phyloP scores from a whole-genome alignment of 2,888 invertebrate genomes.

The Mechanitis messenoides region DNA sequence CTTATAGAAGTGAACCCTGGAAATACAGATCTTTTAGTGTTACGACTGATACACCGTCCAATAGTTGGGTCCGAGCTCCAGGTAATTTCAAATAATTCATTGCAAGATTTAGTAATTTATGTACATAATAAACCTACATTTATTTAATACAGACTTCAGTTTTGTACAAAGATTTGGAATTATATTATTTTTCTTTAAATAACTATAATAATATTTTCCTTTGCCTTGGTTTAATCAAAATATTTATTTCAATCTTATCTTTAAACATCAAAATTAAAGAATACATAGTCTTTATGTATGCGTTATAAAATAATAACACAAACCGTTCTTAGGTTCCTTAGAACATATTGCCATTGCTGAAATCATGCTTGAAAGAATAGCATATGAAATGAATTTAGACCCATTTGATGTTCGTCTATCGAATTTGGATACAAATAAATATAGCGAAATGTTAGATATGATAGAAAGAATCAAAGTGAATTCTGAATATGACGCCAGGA shows the following conservation, averaged over 20 bases:
- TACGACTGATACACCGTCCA: slow-evolving; percentile 79
- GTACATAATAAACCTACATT: not conserved
- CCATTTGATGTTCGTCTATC: slow-evolving; percentile 68
- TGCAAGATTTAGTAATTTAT: not conserved
- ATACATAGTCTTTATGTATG: too few species aligned
- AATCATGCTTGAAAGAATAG: slow-evolving; percentile 80
- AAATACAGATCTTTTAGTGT: slow-evolving; percentile 57
- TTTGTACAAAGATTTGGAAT: too few species aligned
- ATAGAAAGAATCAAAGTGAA: slow-evolving; percentile 59
- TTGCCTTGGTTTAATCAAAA: too few species aligned
- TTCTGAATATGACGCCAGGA: slow-evolving; percentile 61
- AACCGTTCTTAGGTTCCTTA: slow-evolving; percentile 65
- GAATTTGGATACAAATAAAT: slow-evolving; percentile 55
- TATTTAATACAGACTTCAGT: too few species aligned
- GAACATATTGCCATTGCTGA: slow-evolving; percentile 81
- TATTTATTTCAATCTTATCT: too few species aligned
- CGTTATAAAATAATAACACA: too few species aligned
- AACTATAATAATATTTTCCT: too few species aligned
- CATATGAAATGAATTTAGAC: slow-evolving; percentile 72
- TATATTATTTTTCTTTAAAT: too few species aligned
- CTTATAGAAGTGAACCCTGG: slow-evolving; percentile 77
- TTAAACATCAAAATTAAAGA: too few species aligned
- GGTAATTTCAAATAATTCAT: slow-evolving; percentile 55
- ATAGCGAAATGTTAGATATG: slow-evolving; percentile 60
- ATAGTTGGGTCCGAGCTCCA: slow-evolving; percentile 81